A percentile compares a stretch with the other conserved stretches of the same genome.
phyloP scores from a whole-genome alignment of 2,113 vertebrate species.

The Tragelaphus strepsiceros region DNA sequence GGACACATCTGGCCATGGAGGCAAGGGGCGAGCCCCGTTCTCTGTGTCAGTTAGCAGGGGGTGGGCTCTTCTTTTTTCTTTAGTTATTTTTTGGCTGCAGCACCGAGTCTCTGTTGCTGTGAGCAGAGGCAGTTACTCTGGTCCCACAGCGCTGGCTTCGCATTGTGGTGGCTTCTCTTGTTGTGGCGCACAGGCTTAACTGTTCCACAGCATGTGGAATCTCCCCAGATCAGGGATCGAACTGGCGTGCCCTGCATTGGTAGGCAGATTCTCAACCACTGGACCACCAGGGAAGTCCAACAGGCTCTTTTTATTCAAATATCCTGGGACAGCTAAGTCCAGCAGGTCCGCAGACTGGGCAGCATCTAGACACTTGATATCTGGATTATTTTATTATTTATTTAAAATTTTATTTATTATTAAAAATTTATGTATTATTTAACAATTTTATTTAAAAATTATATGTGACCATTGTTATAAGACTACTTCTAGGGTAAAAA shows the following conservation, averaged over 20 bases:
- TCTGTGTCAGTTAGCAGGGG: background rate
- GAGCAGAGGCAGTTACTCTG: background rate
- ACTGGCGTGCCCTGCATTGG: background rate
- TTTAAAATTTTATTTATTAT: background rate
- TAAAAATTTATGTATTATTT: background rate
- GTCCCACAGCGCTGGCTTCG: fast-evolving
- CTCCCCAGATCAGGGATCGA: background rate
- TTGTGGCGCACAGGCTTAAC: background rate
- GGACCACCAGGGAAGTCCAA: background rate
- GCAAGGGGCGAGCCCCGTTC: background rate
- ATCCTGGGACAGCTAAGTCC: background rate
- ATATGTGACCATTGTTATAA: background rate
- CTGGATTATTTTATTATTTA: background rate
- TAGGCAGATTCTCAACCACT: background rate
- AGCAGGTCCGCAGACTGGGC: background rate
- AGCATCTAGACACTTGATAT: background rate
- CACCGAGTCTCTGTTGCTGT: background rate
- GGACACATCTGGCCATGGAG: background rate
- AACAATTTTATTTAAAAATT: background rate
- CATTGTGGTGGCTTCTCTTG: background rate
- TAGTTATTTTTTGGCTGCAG: background rate
- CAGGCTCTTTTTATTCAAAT: background rate
- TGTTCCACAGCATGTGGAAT: background rate
- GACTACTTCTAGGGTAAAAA: background rate
- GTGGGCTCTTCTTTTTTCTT: background rate